Conservation (phyloP, 2,888 invertebrate genomes). For the Orthosia incerta region DNA sequence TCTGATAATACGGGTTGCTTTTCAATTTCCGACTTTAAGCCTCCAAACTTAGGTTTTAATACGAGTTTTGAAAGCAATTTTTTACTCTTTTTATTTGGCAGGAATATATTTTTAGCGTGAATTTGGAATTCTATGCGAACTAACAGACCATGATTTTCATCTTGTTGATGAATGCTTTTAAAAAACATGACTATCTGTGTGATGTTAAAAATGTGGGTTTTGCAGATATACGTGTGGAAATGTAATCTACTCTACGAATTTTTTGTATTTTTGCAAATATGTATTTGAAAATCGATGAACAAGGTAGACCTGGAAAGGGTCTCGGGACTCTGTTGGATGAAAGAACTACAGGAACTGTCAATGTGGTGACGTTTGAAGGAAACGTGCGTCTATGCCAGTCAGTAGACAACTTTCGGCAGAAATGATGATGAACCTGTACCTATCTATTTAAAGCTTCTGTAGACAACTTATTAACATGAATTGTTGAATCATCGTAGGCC, state of each 20-base stretch:
- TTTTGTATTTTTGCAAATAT: slow-evolving; percentile 10
- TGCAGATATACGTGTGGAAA: slow-evolving; percentile 27
- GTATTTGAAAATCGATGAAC: neutral
- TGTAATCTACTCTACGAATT: slow-evolving; percentile 15
- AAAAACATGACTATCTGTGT: slow-evolving; percentile 45
- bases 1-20: slow-evolving; percentile 59
- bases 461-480: neutral
- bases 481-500: neutral
- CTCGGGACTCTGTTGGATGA: neutral
- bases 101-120: slow-evolving; percentile 66
- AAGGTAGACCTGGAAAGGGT: neutral
- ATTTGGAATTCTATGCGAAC: slow-evolving; percentile 71
- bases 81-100: slow-evolving; percentile 60
- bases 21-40: slow-evolving; percentile 66
- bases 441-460: neutral
- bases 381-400: too few species aligned
- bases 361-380: neutral
- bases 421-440: neutral
- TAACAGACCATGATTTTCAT: slow-evolving; percentile 75
- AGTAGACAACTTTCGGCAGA: neutral
- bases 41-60: slow-evolving; percentile 55
- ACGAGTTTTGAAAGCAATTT: slow-evolving; percentile 47
- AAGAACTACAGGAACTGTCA: neutral
- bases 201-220: slow-evolving; percentile 50
- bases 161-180: slow-evolving; percentile 73